phyloP scores from a whole-genome alignment of 2,113 vertebrate genomes.

The Hiodon alosoides region DNA sequence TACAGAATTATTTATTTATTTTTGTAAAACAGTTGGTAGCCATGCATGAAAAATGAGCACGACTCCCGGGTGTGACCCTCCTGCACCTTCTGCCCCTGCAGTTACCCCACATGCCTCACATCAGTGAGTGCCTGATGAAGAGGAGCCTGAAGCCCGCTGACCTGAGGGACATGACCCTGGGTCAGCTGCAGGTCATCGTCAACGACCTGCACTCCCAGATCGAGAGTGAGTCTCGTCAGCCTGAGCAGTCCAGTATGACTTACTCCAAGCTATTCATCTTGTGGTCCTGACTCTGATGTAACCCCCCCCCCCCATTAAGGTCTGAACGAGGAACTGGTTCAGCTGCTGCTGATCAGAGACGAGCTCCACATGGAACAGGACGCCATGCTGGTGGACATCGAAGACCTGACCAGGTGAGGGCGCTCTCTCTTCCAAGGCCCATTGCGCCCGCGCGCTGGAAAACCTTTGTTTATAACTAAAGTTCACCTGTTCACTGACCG shows the following conservation, averaged over 20 bases:
- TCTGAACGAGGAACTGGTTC: constrained; percentile 96
- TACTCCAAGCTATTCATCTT: no score
- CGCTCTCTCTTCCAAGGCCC: background rate
- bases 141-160: constrained; percentile 90
- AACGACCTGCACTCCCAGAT: constrained; percentile 98
- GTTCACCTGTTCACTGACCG: background rate
- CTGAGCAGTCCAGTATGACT: background rate
- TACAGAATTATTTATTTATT: no score
- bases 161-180: constrained; percentile 91
- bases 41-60: background rate
- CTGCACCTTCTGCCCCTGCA: constrained; percentile 43
- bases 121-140: constrained; percentile 98
- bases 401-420: constrained; percentile 89
- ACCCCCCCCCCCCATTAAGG: constrained; percentile 54
- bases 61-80: background rate
- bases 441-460: background rate
- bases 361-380: constrained; percentile 98
- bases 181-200: constrained; percentile 97
- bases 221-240: constrained; percentile 76
- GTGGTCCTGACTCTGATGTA: background rate
- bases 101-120: constrained; percentile 97
- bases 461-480: background rate
- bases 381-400: constrained; percentile 98
- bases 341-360: constrained; percentile 92
- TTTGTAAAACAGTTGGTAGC: no score